Conservation (phyloP, 2,888 invertebrate genomes). For the Pseudoips prasinana region DNA sequence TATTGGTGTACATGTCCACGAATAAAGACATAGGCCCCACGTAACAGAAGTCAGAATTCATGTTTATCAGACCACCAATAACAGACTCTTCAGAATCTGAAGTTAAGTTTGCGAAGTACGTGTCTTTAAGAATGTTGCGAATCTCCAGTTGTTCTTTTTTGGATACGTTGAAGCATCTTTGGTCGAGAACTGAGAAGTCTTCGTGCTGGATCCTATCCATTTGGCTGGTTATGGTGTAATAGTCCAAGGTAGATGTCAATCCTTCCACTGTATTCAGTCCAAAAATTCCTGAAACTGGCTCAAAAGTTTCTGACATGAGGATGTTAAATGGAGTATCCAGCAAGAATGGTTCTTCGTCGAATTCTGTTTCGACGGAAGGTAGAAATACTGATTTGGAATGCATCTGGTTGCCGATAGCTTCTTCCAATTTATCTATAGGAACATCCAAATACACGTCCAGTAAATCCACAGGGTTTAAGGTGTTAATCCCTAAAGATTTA, state of each 20-base stretch:
- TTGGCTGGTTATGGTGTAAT: slow-evolving; percentile 62
- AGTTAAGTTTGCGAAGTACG: slow-evolving; percentile 59
- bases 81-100: slow-evolving; percentile 61
- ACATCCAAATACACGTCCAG: slow-evolving; percentile 53
- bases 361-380: slow-evolving; percentile 60
- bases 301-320: slow-evolving; percentile 46
- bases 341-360: slow-evolving; percentile 63
- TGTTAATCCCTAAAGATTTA: slow-evolving; percentile 57
- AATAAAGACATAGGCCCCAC: slow-evolving; percentile 68
- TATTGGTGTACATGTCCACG: slow-evolving; percentile 58
- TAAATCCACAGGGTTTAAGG: slow-evolving; percentile 51
- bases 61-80: slow-evolving; percentile 66
- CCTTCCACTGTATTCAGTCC: slow-evolving; percentile 82
- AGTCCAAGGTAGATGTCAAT: slow-evolving; percentile 65
- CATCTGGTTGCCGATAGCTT: slow-evolving; percentile 71
- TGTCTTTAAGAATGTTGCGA: slow-evolving; percentile 52
- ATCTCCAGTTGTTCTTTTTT: slow-evolving; percentile 50
- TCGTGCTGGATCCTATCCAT: slow-evolving; percentile 63
- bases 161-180: slow-evolving; percentile 48
- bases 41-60: slow-evolving; percentile 65
- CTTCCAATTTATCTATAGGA: slow-evolving; percentile 52
- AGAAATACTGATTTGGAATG: slow-evolving; percentile 63
- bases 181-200: slow-evolving; percentile 60
- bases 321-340: slow-evolving; percentile 69
- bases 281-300: slow-evolving; percentile 74